phyloP scores from a whole-genome alignment of 2,888 invertebrate genomes.

The Emesis furor region DNA sequence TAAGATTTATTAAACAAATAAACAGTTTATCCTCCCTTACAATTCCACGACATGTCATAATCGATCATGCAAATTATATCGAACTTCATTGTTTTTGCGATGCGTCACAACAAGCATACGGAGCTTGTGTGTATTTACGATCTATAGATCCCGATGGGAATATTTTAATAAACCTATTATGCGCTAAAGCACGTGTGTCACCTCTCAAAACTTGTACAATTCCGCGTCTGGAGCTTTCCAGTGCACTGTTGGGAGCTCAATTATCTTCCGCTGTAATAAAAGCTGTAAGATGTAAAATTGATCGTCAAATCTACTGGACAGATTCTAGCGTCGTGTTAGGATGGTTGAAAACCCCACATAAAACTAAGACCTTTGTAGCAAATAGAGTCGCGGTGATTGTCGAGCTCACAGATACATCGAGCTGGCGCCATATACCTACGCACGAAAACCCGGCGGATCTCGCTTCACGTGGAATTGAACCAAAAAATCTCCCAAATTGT shows the following conservation, averaged over 20 bases:
- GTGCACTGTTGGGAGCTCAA: constrained; percentile 38
- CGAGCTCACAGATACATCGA: neutral
- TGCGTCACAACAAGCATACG: constrained; percentile 52
- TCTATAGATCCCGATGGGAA: constrained; percentile 11
- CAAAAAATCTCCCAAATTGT: neutral
- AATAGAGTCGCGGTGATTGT: constrained; percentile 36
- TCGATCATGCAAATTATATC: constrained; percentile 34
- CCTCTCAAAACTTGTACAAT: constrained; percentile 42
- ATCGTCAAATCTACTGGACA: constrained; percentile 44
- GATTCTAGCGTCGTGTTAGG: constrained; percentile 63
- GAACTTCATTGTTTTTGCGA: constrained; percentile 64
- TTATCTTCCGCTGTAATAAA: constrained; percentile 29
- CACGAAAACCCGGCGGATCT: neutral
- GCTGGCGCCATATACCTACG: neutral
- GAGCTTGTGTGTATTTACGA: constrained; percentile 52
- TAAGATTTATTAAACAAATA: neutral
- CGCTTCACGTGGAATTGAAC: neutral
- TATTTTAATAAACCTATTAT: constrained; percentile 37
- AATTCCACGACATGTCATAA: constrained; percentile 40
- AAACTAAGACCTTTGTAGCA: constrained; percentile 56
- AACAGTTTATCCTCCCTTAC: constrained; percentile 19
- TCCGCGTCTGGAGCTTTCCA: constrained; percentile 60
- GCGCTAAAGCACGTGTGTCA: constrained; percentile 44
- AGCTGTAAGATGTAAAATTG: constrained; percentile 25
- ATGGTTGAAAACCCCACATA: constrained; percentile 40